A percentile compares a stretch with the other conserved stretches of the same genome.
Conservation (phyloP, 2,113 vertebrate genomes). For the Tychaedon coryphoeus region DNA sequence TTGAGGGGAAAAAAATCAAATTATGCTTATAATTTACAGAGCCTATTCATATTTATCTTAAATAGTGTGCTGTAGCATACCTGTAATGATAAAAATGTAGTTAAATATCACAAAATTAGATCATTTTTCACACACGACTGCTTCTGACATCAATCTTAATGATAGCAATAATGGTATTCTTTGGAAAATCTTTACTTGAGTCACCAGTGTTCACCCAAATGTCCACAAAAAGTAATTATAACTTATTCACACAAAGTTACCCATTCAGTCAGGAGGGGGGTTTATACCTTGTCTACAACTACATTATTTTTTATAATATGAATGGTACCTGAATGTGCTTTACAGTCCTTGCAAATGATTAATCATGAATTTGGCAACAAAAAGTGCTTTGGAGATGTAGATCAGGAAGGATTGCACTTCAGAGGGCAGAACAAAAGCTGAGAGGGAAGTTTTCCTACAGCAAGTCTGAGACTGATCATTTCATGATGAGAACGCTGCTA, state of each 20-base stretch:
- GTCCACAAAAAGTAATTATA: slow-evolving; percentile 13
- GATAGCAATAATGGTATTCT: neutral
- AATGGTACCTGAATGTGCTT: neutral
- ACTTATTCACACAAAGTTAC: neutral
- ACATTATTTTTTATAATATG: neutral
- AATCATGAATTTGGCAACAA: slow-evolving; percentile 7
- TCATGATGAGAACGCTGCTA: neutral
- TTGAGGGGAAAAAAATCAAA: slow-evolving; percentile 60
- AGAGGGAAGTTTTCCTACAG: neutral
- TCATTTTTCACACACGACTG: neutral
- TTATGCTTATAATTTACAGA: slow-evolving; percentile 56
- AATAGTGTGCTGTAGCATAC: slow-evolving; percentile 19
- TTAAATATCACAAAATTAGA: neutral
- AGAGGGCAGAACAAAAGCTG: neutral
- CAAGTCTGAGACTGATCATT: neutral
- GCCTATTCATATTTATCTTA: slow-evolving; percentile 41
- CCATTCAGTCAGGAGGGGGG: neutral
- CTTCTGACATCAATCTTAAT: neutral
- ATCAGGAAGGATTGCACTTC: neutral
- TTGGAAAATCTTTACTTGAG: slow-evolving; percentile 3
- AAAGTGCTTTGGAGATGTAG: slow-evolving; percentile 9
- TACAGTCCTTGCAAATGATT: neutral
- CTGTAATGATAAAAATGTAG: slow-evolving; percentile 27
- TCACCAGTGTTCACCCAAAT: neutral
- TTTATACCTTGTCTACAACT: neutral